Evolutionary conservation across 2,888 invertebrate species (phyloP).

Genomic region (Steromphala cineraria): DNA sequence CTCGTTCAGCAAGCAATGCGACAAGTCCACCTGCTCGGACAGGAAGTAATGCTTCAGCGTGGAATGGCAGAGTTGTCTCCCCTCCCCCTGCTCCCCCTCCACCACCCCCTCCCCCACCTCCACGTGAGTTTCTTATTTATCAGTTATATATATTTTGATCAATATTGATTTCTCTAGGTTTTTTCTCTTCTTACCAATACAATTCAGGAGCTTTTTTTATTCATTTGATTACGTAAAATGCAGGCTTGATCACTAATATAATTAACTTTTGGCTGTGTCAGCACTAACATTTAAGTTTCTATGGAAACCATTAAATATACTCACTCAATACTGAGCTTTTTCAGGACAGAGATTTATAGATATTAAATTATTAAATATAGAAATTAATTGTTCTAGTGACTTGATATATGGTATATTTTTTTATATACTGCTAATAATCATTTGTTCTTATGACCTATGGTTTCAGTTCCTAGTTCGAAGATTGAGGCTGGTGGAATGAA

Average conservation of each 20-base stretch:
- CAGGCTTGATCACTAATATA: too few species aligned
- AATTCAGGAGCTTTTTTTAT: too few species aligned
- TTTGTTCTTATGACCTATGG: background rate
- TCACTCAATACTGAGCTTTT: too few species aligned
- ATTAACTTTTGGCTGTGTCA: too few species aligned
- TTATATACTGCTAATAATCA: too few species aligned
- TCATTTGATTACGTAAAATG: too few species aligned
- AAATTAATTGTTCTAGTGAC: too few species aligned
- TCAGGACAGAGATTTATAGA: too few species aligned
- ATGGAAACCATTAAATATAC: too few species aligned
- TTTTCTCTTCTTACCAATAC: background rate
- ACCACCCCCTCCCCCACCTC: constrained; percentile 45
- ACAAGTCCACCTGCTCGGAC: background rate
- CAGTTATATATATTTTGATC: background rate
- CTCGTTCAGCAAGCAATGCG: background rate
- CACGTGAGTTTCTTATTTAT: constrained; percentile 16
- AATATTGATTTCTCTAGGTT: background rate
- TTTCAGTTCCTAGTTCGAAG: background rate
- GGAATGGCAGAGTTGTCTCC: constrained; percentile 22
- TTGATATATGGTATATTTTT: too few species aligned
- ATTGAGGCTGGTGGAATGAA: constrained; percentile 49
- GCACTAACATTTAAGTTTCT: too few species aligned
- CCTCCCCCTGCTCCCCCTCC: constrained; percentile 34
- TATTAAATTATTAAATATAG: too few species aligned
- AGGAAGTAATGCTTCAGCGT: constrained; percentile 10